phyloP scores from a whole-genome alignment of 2,113 vertebrate genomes.

The Petromus typicus region DNA sequence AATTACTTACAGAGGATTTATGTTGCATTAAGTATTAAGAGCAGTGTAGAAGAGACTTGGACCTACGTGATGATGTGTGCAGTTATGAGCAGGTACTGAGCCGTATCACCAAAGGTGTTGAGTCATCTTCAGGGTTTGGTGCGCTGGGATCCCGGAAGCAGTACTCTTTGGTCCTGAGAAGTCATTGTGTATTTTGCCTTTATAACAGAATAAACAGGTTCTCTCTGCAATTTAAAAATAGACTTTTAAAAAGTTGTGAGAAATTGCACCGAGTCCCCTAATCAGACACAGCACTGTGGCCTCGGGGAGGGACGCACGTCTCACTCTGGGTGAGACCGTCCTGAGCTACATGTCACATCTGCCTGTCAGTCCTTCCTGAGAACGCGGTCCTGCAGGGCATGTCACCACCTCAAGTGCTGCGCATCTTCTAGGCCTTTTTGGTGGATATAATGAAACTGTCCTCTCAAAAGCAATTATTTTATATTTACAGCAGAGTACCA shows the following conservation, averaged over 20 bases:
- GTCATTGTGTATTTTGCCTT: neutral
- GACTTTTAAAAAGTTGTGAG: neutral
- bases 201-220: neutral
- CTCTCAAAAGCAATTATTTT: constrained; percentile 61
- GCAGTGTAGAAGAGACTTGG: neutral
- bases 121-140: no score
- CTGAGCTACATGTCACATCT: neutral
- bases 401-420: neutral
- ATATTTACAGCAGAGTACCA: constrained; percentile 35
- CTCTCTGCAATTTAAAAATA: neutral
- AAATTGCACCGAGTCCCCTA: neutral
- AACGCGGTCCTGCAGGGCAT: neutral
- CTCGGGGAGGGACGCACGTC: neutral
- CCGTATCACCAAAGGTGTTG: neutral
- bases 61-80: neutral
- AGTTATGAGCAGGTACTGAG: neutral
- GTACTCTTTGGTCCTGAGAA: no score
- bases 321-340: neutral
- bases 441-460: constrained; percentile 50
- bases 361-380: neutral
- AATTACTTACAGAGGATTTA: neutral
- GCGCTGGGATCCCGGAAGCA: no score
- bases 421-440: neutral
- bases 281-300: neutral
- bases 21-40: neutral